Percentiles rank a stretch among this genome's conserved stretches.
Evolutionary conservation across 2,888 invertebrate species (phyloP).

Genomic region (Diadegma fenestrale): DNA sequence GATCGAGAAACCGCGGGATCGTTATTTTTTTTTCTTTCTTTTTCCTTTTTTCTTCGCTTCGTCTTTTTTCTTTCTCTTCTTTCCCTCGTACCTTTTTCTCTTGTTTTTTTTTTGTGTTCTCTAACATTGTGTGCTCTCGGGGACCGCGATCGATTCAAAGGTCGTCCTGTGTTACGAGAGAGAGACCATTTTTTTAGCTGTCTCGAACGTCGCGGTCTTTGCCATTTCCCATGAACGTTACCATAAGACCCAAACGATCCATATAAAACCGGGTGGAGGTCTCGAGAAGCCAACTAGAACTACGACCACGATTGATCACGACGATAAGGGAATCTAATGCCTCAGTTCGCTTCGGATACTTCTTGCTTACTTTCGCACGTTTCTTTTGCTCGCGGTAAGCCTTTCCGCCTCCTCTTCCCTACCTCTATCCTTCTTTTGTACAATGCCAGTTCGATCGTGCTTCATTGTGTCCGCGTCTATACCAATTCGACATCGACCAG

Average conservation of each 20-base stretch:
- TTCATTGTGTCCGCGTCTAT: constrained; percentile 59
- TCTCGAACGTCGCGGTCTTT: constrained; percentile 76
- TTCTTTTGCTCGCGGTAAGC: constrained; percentile 37
- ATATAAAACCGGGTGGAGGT: constrained; percentile 76
- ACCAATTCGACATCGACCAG: constrained; percentile 57
- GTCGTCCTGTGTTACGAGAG: constrained; percentile 71
- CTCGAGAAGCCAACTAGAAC: constrained; percentile 60
- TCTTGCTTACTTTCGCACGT: constrained; percentile 71
- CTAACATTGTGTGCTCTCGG: constrained; percentile 24
- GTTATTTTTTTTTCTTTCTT: constrained; percentile 22
- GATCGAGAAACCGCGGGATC: constrained; percentile 58
- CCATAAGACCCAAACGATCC: constrained; percentile 63
- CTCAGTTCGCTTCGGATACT: constrained; percentile 74
- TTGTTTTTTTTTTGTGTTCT: too few relatives aligned
- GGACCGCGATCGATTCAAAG: constrained; percentile 64
- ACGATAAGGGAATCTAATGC: constrained; percentile 79
- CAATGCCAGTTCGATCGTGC: constrained; percentile 64
- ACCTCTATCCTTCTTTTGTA: constrained; percentile 27
- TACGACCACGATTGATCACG: constrained; percentile 77
- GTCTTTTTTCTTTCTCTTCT: constrained; percentile 7
- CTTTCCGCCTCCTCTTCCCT: constrained; percentile 29
- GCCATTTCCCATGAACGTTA: constrained; percentile 79
- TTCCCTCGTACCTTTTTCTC: constrained; percentile 1
- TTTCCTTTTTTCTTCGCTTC: background rate
- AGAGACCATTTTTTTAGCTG: constrained; percentile 61